Conservation (phyloP, 2,113 vertebrate genomes). For the Microcebus jonahi region DNA sequence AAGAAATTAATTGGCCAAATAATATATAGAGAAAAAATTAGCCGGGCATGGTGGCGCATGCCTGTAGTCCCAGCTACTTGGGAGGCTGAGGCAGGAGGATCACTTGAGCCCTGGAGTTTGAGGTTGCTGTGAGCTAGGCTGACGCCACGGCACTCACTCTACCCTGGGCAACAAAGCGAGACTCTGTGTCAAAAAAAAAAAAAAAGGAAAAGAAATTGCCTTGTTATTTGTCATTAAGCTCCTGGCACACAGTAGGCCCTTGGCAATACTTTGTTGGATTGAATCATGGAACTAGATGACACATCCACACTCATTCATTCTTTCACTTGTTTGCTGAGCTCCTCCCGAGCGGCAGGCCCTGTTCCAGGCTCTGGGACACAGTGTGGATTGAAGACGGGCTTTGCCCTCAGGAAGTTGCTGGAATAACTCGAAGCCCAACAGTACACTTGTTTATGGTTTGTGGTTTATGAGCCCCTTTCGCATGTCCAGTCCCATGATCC, state of each 20-base stretch:
- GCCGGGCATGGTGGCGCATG: too few relatives aligned
- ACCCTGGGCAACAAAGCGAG: too few relatives aligned
- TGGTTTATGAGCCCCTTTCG: not conserved
- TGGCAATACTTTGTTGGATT: not conserved
- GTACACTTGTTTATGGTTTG: not conserved
- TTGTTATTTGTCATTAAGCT: not conserved
- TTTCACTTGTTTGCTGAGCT: not conserved
- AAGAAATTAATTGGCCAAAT: too few relatives aligned
- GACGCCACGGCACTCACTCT: too few relatives aligned
- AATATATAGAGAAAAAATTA: too few relatives aligned
- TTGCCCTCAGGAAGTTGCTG: not conserved
- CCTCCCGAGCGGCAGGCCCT: not conserved
- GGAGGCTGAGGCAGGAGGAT: too few relatives aligned
- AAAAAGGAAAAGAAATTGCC: not conserved
- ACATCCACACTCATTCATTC: not conserved
- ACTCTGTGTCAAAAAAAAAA: too few relatives aligned
- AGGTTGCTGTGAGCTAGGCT: too few relatives aligned
- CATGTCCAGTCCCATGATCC: not conserved
- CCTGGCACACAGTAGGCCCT: not conserved
- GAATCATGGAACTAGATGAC: not conserved
- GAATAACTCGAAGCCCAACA: not conserved
- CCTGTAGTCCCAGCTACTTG: too few relatives aligned
- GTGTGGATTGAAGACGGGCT: not conserved
- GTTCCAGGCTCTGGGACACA: not conserved
- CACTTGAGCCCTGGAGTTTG: too few relatives aligned